These are phyloP conservation scores for Cetoscarus ocellatus DNA, from an alignment of 2,797 vertebrate genomes.

Conservation along the genomic window DNA sequence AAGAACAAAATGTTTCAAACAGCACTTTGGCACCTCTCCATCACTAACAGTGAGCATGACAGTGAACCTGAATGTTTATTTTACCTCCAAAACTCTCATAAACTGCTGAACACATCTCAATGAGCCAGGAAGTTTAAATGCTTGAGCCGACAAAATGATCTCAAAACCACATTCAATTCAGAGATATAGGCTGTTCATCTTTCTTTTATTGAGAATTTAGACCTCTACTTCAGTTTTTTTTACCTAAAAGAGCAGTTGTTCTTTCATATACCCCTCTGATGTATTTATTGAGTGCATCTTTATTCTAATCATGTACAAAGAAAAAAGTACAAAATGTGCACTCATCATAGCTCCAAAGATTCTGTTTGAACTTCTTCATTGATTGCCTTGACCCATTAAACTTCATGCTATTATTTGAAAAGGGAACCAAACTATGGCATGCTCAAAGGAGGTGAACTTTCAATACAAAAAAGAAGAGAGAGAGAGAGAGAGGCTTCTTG, in stretches of 20 bases:
- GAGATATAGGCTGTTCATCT: slow-evolving; percentile 1
- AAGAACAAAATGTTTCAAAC: not conserved
- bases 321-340: slow-evolving; percentile 88
- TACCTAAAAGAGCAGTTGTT: slow-evolving; percentile 38
- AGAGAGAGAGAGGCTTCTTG: slow-evolving; percentile 79
- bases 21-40: not conserved
- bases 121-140: not conserved
- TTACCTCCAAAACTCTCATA: not conserved
- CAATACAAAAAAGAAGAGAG: slow-evolving; percentile 82
- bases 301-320: slow-evolving; percentile 90
- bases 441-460: slow-evolving; percentile 93
- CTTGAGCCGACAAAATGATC: not conserved
- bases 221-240: slow-evolving; percentile 22
- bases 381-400: slow-evolving; percentile 93
- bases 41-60: not conserved
- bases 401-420: slow-evolving; percentile 94
- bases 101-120: not conserved
- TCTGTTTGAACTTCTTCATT: slow-evolving; percentile 96
- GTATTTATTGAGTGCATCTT: slow-evolving; percentile 81
- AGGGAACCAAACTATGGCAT: slow-evolving; percentile 88
- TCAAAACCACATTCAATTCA: not conserved
- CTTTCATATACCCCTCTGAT: slow-evolving; percentile 27
- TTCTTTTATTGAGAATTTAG: not conserved
- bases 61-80: no score
- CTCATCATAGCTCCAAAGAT: slow-evolving; percentile 90